Conservation (phyloP, 2,888 invertebrate genomes). For the Dryadula phaetusa region DNA sequence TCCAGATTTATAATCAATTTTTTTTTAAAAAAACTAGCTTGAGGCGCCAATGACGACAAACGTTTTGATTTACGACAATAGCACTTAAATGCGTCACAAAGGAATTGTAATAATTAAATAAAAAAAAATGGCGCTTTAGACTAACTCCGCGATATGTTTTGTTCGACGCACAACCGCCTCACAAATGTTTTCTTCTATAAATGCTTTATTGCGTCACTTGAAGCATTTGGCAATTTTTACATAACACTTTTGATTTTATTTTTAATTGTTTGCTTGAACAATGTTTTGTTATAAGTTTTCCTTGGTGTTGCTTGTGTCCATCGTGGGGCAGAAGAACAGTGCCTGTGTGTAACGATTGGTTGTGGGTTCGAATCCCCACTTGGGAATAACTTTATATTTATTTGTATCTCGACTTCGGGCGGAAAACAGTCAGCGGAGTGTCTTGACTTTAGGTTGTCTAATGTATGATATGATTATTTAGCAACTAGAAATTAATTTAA, state of each 20-base stretch:
- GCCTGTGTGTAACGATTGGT: too few relatives aligned
- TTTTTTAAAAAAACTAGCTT: background rate
- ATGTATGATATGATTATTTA: too few relatives aligned
- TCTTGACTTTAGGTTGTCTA: too few relatives aligned
- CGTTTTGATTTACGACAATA: constrained; percentile 23
- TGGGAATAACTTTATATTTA: too few relatives aligned
- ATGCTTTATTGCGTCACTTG: background rate
- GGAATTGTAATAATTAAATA: constrained; percentile 22
- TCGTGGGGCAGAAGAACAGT: too few relatives aligned
- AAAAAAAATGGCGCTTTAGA: background rate
- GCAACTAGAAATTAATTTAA: too few relatives aligned
- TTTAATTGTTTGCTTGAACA: too few relatives aligned
- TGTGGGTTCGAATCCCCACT: too few relatives aligned
- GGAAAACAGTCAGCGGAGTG: too few relatives aligned
- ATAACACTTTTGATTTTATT: background rate
- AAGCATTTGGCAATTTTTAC: background rate
- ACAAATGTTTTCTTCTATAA: background rate
- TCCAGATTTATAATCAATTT: background rate
- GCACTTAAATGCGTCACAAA: constrained; percentile 28
- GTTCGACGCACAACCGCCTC: background rate
- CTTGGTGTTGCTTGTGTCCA: too few relatives aligned
- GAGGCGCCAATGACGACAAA: constrained; percentile 21
- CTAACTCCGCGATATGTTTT: background rate
- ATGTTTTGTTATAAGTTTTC: too few relatives aligned
- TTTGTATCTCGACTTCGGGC: too few relatives aligned